These are phyloP conservation scores for Dryocosmus kuriphilus DNA, from an alignment of 2,888 invertebrate genomes.

Conservation along the genomic window DNA sequence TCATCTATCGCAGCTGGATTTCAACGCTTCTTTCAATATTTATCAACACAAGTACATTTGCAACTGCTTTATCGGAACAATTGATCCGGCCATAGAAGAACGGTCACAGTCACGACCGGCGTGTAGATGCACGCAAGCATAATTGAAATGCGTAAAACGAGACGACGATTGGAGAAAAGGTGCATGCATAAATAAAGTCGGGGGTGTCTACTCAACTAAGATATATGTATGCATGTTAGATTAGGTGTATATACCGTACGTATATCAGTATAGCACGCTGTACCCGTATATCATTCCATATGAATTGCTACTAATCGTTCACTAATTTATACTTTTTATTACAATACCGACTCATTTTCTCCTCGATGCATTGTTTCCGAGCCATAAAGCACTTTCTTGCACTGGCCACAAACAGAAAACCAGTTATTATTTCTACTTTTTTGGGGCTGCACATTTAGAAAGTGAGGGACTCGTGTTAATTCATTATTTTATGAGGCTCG, in stretches of 20 bases:
- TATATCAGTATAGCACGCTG: background rate
- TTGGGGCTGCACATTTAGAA: background rate
- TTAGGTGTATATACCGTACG: conserved; percentile 6
- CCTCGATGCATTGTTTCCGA: background rate
- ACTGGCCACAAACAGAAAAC: background rate
- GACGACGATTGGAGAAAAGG: conserved; percentile 28
- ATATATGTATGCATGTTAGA: conserved; percentile 36
- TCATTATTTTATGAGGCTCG: background rate
- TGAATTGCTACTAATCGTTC: conserved; percentile 27
- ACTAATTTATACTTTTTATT: conserved; percentile 22
- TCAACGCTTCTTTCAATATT: conserved; percentile 39
- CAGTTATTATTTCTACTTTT: conserved; percentile 9
- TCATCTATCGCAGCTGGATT: conserved; percentile 25
- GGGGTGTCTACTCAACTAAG: conserved; percentile 32
- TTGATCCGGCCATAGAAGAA: conserved; percentile 36
- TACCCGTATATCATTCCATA: conserved; percentile 12
- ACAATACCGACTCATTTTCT: conserved; percentile 4
- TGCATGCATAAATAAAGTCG: conserved; percentile 39
- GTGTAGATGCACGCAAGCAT: conserved; percentile 38
- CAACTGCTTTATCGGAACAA: conserved; percentile 39
- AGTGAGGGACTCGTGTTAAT: background rate
- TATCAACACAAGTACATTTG: conserved; percentile 28
- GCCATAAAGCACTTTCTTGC: background rate
- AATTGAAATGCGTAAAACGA: conserved; percentile 40
- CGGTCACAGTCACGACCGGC: conserved; percentile 35